Percentiles rank a stretch among this genome's conserved stretches.
These are phyloP conservation scores for Tricholauxania praeusta DNA, from an alignment of 2,888 invertebrate species.

Conservation along the genomic window DNA sequence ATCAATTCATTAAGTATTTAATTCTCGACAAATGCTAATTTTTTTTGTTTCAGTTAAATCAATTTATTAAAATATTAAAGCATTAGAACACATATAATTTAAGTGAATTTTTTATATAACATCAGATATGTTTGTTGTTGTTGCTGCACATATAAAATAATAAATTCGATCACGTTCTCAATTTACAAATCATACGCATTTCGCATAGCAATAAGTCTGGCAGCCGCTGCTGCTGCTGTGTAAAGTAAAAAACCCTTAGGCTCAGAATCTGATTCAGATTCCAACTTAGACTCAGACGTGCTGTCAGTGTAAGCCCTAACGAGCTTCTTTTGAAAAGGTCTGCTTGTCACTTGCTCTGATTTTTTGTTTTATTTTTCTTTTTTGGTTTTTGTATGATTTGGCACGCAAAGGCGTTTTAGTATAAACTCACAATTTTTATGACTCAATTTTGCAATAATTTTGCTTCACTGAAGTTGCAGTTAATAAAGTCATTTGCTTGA, in stretches of 20 bases:
- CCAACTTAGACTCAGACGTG: slow-evolving; percentile 7
- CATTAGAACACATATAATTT: too few relatives aligned
- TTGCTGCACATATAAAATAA: slow-evolving; percentile 4
- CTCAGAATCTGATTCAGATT: too few relatives aligned
- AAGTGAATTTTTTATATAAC: too few relatives aligned
- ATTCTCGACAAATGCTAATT: too few relatives aligned
- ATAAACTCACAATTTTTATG: not conserved
- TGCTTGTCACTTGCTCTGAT: not conserved
- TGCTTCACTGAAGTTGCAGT: not conserved
- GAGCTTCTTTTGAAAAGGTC: slow-evolving; percentile 17
- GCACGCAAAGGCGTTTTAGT: slow-evolving; percentile 21
- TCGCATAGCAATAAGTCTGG: slow-evolving; percentile 46
- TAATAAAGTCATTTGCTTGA: slow-evolving; percentile 13
- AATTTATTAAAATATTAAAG: too few relatives aligned
- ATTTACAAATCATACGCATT: slow-evolving; percentile 48
- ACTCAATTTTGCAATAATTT: slow-evolving; percentile 11
- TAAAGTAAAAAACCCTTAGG: too few relatives aligned
- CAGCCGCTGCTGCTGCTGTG: slow-evolving; percentile 16
- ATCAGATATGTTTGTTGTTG: too few relatives aligned
- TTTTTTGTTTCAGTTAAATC: too few relatives aligned
- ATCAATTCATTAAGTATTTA: too few relatives aligned
- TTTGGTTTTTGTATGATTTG: not conserved
- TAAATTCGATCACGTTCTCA: slow-evolving; percentile 50
- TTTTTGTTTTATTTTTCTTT: not conserved
- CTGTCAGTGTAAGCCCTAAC: slow-evolving; percentile 25